Conservation (phyloP, 2,113 vertebrate genomes). For the Ifrita kowaldi region DNA sequence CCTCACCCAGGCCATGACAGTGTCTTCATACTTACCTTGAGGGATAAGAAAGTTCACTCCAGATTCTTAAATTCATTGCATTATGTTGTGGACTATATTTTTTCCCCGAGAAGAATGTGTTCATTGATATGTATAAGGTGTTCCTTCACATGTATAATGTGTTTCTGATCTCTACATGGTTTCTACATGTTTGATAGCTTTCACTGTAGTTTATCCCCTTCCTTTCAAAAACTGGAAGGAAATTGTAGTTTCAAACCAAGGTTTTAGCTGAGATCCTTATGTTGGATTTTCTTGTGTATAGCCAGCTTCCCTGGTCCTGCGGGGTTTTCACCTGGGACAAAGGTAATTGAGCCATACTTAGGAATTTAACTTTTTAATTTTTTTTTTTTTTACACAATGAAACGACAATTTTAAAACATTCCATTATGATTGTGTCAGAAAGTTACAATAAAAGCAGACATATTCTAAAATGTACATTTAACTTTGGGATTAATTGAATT, state of each 20-base stretch:
- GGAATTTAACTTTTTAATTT: neutral
- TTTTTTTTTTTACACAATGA: neutral
- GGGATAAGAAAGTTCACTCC: neutral
- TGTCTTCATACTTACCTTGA: neutral
- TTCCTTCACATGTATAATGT: neutral
- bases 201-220: neutral
- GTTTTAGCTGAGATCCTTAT: neutral
- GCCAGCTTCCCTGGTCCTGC: neutral
- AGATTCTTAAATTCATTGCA: neutral
- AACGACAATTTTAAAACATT: neutral
- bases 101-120: neutral
- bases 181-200: neutral
- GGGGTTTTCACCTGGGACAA: neutral
- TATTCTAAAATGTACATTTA: neutral
- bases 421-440: neutral
- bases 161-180: neutral
- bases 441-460: neutral
- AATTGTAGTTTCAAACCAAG: neutral
- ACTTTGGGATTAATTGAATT: neutral
- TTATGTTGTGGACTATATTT: neutral
- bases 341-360: neutral
- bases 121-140: neutral
- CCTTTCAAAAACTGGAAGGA: neutral
- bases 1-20: neutral
- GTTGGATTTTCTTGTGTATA: neutral